Conservation (phyloP, 2,113 vertebrate species). For the Mustela nigripes region DNA sequence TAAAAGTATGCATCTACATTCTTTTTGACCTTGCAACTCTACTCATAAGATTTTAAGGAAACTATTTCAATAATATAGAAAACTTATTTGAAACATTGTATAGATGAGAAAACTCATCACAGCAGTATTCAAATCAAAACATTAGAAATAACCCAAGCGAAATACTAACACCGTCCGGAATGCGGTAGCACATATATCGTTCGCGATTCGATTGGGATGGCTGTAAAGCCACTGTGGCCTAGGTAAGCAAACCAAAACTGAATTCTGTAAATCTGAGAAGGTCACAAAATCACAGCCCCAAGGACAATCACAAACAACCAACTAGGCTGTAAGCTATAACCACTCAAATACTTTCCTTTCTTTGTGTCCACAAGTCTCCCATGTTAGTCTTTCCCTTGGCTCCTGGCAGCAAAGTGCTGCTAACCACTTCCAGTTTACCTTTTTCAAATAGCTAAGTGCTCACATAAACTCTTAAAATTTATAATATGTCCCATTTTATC, state of each 20-base stretch:
- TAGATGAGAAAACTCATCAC: neutral
- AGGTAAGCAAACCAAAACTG: neutral
- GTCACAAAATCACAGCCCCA: neutral
- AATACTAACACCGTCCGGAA: neutral
- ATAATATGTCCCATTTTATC: neutral
- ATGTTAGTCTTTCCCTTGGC: neutral
- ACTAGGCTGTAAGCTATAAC: neutral
- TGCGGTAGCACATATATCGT: neutral
- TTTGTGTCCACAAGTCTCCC: neutral
- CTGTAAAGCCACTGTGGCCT: neutral
- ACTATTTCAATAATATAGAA: neutral
- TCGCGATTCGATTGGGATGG: neutral
- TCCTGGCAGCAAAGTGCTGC: neutral
- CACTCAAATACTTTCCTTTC: neutral
- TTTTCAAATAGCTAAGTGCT: neutral
- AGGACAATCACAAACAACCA: neutral
- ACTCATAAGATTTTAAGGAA: neutral
- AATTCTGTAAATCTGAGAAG: neutral
- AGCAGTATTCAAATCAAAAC: neutral
- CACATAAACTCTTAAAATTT: neutral
- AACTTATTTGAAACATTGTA: neutral
- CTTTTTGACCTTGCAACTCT: neutral
- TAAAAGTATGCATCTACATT: neutral
- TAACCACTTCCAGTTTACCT: neutral
- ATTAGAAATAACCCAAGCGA: neutral